Base-by-base conservation (phyloP, 2,888 invertebrate genomes). In the Polydrusus pterygomalis region DNA sequence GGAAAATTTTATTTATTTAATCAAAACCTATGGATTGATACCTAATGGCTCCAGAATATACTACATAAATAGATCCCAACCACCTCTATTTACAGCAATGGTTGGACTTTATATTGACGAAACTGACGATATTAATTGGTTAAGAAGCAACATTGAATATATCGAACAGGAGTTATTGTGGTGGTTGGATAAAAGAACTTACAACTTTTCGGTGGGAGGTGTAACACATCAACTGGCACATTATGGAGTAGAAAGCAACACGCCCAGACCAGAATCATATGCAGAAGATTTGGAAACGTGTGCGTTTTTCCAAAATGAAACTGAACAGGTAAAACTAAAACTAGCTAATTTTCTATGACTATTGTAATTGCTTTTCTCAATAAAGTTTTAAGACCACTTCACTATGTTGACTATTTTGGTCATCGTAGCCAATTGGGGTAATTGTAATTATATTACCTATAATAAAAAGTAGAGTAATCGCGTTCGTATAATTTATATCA, bases 41-140 rank as follows among this genome's bases (percentile, higher is more conserved):
- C 96, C 96, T 0, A 96, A 96, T 83, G 96, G 96, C 40, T 69
- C 76, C 34, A 89, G 97, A 77, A 90, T 95, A 81, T 97, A 97
- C 84, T 96, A 94, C 82, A 86, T 90, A 63, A 89, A 91, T 85
- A 89, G 94, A 73, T 92, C 93, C n/a, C 94, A 94, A 81, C 93
- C 94, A 0, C 94, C 94, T 0, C 85, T 94, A 78, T 84, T 94
- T 15, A 91, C 91, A 0, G 89, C 90, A 1, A 96, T 96, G 94
- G 92, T 76, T 9, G 74, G 64, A 3, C 62, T 75, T 10, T 96
- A 96, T 85, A 87, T 91, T 64, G 86, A 91, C 74, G 87, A 88
- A 92, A 94, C 94, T 0, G 86, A 90, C 0, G 94, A 96, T 83
- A 82, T 88, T 0, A 84, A 87, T 0, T 95, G 95, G 89, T 82